Base-by-base conservation (phyloP, 2,113 vertebrate species). In the Mormyrus lacerda region DNA sequence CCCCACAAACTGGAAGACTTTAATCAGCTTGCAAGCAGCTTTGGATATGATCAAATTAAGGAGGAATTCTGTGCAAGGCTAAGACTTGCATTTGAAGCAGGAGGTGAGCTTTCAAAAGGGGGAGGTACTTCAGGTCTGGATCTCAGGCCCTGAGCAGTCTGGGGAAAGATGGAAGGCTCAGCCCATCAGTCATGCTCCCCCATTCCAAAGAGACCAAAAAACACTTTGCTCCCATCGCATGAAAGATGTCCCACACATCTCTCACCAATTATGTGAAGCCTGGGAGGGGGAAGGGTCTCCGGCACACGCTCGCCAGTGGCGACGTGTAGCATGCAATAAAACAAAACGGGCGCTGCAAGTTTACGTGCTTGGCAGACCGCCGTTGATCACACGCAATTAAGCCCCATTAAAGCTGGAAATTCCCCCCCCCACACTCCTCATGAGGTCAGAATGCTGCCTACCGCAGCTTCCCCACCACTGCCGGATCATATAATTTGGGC, bases 111-210 rank as follows among this genome's bases (percentile, higher is more conserved):
- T 92, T 92, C 88, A 92, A 91, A 92, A 90, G 61, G 87, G 92
- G 88, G 90, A 93, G 93, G 92, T 93, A 93, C 93, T 94, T 93
- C 92, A 90, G 89, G 87, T 84, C 87, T 90, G 92, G 92, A 91
- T 89, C 53, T 55, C 91, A 89, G 91, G 91, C 91, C 90, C 90
- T 87, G 89, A 90, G 89, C 87, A n/a, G 90, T 93, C 93, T 91
- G 93, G 93, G 91, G 91, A 93, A 93, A 93, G 92, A 93, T 94
- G 94, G 93, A 95, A 91, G 88, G 86, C 91, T 94, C 89, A 91
- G 73, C 92, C 91, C 91, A 91, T 95, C 93, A 92, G 91, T 93
- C 93, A 93, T 87, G 58, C 53, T 85, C 89, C 90, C 5, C 21
- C 61, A 65, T 11, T 8, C 92, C 91, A 90, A 91, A 91, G 91